Base-by-base conservation (phyloP, 2,113 vertebrate genomes). In the Anseranas semipalmata region DNA sequence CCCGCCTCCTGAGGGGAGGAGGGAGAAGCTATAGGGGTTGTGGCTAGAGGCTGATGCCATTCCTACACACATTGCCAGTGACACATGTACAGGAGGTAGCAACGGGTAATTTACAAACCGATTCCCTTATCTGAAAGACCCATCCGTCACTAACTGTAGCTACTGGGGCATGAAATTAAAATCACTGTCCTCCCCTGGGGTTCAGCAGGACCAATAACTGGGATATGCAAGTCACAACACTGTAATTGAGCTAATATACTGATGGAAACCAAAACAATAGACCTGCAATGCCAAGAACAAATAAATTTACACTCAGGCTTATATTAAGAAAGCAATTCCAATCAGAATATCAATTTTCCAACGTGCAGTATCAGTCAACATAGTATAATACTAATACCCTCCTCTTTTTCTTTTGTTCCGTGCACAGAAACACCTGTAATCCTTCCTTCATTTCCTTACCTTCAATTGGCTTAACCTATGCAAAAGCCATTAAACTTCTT, bases 161-260 rank as follows among this genome's bases (percentile, higher is more conserved):
- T 96, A 96, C 97, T 98, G 97, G 97, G 97, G 97, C 97, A 98
- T 99, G 98, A 99, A 99, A 99, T 99, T 99, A 98, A 98, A 99
- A 99, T 98, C 97, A 92, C 95, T 79, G 94, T 95, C 95, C 96
- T 97, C 96, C 97, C 95, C 82, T 95, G 95, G 97, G 97, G 93
- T 97, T 97, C 93, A 85, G 79, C 94, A 97, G 97, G 97, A 98
- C 96, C 95, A 97, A 93, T 98, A 97, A 97, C 87, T 55, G 78
- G 86, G 87, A 95, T 96, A 92, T 91, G 96, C 86, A 91, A 97
- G 96, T 90, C 93, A 88, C 65, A 96, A 45, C 3, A 15, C 83
- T 68, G 85, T 96, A 96, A 97, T 95, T 98, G 98, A 98, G 98
- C 97, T 98, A 98, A 98, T 97, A 98, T 95, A 98, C 92, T 28